A percentile compares a stretch with the other conserved stretches of the same genome.
Evolutionary conservation across 2,888 invertebrate species (phyloP).

Genomic region (Drosophila fungiperda): DNA sequence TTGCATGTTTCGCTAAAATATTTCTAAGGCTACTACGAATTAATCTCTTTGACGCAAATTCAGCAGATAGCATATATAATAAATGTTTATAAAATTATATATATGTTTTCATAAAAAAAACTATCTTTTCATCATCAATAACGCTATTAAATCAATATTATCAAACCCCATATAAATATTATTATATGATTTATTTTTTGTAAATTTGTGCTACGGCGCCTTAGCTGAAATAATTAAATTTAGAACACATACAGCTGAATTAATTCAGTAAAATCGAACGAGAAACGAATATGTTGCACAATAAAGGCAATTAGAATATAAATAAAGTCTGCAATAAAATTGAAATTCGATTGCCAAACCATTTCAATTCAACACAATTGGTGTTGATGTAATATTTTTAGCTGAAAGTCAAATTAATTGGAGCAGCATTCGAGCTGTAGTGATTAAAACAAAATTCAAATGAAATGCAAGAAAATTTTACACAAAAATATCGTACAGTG

Average conservation of each 20-base stretch:
- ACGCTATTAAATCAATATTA: too few relatives aligned
- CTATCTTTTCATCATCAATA: too few relatives aligned
- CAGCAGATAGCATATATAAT: too few relatives aligned
- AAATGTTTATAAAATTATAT: too few relatives aligned
- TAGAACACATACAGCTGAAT: background rate
- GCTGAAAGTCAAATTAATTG: conserved; percentile 5
- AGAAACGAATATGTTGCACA: background rate
- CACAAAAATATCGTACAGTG: conserved; percentile 7
- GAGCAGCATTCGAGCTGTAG: conserved; percentile 4
- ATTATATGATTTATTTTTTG: background rate
- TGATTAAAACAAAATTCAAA: conserved; percentile 31
- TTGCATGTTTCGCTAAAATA: background rate
- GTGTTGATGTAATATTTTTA: conserved; percentile 11
- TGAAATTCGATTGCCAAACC: background rate
- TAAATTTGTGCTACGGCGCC: background rate
- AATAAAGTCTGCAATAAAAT: conserved; percentile 12
- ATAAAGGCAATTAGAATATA: background rate
- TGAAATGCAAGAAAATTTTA: conserved; percentile 22
- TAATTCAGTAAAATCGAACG: background rate
- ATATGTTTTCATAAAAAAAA: too few relatives aligned
- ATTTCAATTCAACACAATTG: background rate
- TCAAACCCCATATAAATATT: too few relatives aligned
- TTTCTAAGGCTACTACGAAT: background rate
- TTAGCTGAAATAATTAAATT: background rate
- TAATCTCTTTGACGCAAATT: background rate